Conservation (phyloP, 2,113 vertebrate genomes). For the Ancistrus triradiatus region DNA sequence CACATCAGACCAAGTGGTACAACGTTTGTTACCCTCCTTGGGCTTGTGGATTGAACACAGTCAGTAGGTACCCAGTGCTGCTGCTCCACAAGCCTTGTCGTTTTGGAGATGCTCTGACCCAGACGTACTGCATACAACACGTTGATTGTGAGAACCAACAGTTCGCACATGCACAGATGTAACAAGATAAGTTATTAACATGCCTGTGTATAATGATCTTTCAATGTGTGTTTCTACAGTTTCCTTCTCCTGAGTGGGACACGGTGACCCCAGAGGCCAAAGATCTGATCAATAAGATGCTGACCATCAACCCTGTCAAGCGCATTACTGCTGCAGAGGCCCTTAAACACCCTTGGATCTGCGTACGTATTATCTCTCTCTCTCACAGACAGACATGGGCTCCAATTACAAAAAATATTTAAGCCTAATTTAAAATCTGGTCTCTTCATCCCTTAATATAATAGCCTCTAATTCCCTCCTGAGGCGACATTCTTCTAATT, state of each 20-base stretch:
- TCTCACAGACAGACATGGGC: constrained; percentile 2
- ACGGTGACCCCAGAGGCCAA: constrained; percentile 97
- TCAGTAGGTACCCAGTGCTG: no score
- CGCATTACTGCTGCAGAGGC: constrained; percentile 88
- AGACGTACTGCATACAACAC: no score
- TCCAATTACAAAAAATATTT: constrained; percentile 15
- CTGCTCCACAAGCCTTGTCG: no score
- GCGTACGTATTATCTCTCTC: constrained; percentile 70
- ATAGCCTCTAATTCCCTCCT: not conserved
- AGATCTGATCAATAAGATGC: constrained; percentile 98
- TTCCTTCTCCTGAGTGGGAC: constrained; percentile 97
- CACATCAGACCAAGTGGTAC: no score
- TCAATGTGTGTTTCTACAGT: constrained; percentile 67
- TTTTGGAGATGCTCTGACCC: no score
- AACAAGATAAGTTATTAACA: no score
- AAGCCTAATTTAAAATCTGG: not conserved
- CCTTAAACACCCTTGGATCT: constrained; percentile 97
- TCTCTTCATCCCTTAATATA: not conserved
- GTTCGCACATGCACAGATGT: no score
- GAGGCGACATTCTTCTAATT: not conserved
- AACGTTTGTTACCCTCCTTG: no score
- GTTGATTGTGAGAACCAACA: no score
- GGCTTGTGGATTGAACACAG: no score
- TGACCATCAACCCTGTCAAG: constrained; percentile 94
- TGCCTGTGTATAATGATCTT: no score